Base-by-base conservation (phyloP, 2,888 invertebrate genomes). In the Microctonus aethiopoides region DNA sequence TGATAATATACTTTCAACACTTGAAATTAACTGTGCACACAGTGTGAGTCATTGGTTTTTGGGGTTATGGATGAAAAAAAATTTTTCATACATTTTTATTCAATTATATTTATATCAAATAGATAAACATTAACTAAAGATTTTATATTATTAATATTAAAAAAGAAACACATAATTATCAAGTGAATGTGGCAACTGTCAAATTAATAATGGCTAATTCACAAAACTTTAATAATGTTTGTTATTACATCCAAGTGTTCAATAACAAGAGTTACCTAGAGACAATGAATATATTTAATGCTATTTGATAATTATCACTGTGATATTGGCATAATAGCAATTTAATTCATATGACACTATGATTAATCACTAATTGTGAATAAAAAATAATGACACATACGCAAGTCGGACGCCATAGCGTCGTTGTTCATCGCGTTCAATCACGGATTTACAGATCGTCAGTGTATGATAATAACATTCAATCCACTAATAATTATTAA, bases 361-460 rank as follows among this genome's bases (percentile, higher is more conserved):
- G 36, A 56, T 26, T 65, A 34, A 65, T 54, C 36, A 74, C 63
- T 24, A 56, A 56, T 26, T 39, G 36, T 65, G 39, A 41, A 20
- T 22, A 56, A 39, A 71, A 77, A 75, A 74, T 77, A 75, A 76
- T 78, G 76, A 80, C 78, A 79, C 78, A 78, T 77, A 77, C 76
- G 74, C 72, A 72, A 76, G 77, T 80, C 80, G 79, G 83, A 83
- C 83, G 84, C 84, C 84, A 84, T 84, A 83, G 84, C 83, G 83
- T 84, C 84, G 81, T 79, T 80, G 78, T 80, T 80, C 79, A 76
- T 75, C 75, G 68, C 75, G 72, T 72, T 46, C 72, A 65, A 68
- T 64, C 72, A 70, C 71, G 67, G 61, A 57, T 56, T 65, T 68
- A 39, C 68, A 69, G 71, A 74, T 63, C n/a, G n/a, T n/a, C n/a